Conservation (phyloP, 2,113 vertebrate genomes). For the Saccopteryx bilineata region DNA sequence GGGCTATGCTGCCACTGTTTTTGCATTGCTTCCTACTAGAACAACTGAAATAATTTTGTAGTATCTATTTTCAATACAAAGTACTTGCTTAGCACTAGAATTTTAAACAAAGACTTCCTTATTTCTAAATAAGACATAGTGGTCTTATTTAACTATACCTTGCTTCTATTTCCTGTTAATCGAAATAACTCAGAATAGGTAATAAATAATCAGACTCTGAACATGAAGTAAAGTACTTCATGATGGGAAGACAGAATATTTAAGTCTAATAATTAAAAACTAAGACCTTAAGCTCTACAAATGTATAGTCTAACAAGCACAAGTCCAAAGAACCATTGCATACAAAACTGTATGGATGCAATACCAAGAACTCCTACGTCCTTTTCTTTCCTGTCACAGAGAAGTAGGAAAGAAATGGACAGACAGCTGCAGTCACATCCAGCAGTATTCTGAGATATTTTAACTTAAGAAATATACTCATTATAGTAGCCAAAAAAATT, state of each 20-base stretch:
- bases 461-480: neutral
- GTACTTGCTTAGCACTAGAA: neutral
- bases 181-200: neutral
- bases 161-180: neutral
- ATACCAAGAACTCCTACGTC: no score
- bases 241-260: neutral
- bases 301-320: neutral
- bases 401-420: no score
- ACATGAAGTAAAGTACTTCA: slow-evolving; percentile 11
- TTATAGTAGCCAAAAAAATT: neutral
- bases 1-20: accelerated
- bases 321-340: neutral
- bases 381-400: neutral
- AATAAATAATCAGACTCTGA: neutral
- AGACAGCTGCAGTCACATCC: neutral
- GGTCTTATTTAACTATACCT: neutral
- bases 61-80: neutral
- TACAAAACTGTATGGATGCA: no score
- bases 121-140: neutral
- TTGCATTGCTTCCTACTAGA: neutral
- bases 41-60: neutral
- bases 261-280: neutral
- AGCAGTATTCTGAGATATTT: no score
- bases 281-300: neutral
- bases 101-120: neutral